Base-by-base conservation (phyloP, 23 tunicate species). In the Trididemnum miniatum region DNA sequence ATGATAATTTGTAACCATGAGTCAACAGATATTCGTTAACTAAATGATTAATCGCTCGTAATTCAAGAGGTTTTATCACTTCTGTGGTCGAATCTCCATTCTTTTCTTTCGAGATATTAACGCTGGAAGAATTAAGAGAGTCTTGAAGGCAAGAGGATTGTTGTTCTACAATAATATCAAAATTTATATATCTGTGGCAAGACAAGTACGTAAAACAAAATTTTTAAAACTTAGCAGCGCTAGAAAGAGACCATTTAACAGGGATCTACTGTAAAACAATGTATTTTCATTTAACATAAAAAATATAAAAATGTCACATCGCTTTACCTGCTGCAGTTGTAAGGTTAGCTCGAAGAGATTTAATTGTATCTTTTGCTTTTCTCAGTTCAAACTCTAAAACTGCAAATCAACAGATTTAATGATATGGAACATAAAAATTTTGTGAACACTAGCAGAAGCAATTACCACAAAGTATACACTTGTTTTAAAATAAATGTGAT, bases 321-420 rank as follows among this genome's bases (percentile, higher is more conserved):
- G n/a, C n/a, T n/a, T 24, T 82, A 89, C 95, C 95, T 80, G 85
- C 86, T 2, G 88, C 71, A 1, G 71, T 77, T 15, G 98, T 93
- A 7, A 93, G 87, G 51, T 83, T 93, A 59, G 82, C 80, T 74
- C 98, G 51, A n/a, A 93, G 84, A 34, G 87, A 80, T 51, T 93
- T 93, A n/a, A 93, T 93, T 60, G 98, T 93, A 28, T 93, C 98
- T 31, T 88, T 87, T 30, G 98, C 98, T 80, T 93, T 88, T 51
- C 98, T 77, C 20, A 93, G 73, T 59, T 93, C 98, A 80, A 93
- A 93, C 71, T 93, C 98, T 0, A 93, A 69, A 52, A 93, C 98
- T 84, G 35, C n/a, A 57, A 65, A 76, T 30, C n/a, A 15, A 15
- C 54, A 44, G 54, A n/a, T n/a, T n/a, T n/a, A n/a, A n/a, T n/a